Evolutionary conservation across 2,888 invertebrate species (phyloP).

Genomic region (Limnephilus rhombicus): DNA sequence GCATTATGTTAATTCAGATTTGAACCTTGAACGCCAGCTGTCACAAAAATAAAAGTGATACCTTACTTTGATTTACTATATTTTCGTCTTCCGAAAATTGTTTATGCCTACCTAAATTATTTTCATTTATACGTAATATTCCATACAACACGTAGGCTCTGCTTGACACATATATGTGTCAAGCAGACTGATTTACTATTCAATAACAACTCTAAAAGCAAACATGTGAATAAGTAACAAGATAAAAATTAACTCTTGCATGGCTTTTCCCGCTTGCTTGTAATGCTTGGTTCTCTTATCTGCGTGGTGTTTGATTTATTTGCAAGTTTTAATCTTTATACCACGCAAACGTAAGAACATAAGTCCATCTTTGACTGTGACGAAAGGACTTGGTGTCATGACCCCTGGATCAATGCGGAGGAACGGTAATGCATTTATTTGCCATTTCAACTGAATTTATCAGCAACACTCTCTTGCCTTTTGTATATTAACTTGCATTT

Average conservation of each 20-base stretch:
- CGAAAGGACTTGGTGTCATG: background rate
- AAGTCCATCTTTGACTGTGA: conserved; percentile 12
- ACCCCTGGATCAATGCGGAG: conserved; percentile 12
- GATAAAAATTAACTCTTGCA: background rate
- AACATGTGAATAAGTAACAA: background rate
- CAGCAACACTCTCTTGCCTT: background rate
- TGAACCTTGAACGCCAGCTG: too few species aligned
- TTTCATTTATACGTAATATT: background rate
- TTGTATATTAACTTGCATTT: background rate
- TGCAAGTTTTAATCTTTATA: background rate
- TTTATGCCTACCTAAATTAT: background rate
- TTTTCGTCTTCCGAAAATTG: too few species aligned
- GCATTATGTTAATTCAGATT: too few species aligned
- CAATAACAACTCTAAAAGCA: background rate
- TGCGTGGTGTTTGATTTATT: background rate
- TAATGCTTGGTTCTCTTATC: background rate
- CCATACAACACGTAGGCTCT: background rate
- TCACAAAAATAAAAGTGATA: too few species aligned
- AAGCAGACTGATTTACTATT: background rate
- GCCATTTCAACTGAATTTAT: background rate
- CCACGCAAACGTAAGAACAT: background rate
- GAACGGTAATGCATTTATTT: background rate
- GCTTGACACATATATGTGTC: background rate
- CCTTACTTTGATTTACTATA: too few species aligned
- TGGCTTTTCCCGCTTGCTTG: background rate